A percentile compares a stretch with the other conserved stretches of the same genome.
Conservation (phyloP, 2,797 vertebrate genomes). For the Eulemur albifrons region DNA sequence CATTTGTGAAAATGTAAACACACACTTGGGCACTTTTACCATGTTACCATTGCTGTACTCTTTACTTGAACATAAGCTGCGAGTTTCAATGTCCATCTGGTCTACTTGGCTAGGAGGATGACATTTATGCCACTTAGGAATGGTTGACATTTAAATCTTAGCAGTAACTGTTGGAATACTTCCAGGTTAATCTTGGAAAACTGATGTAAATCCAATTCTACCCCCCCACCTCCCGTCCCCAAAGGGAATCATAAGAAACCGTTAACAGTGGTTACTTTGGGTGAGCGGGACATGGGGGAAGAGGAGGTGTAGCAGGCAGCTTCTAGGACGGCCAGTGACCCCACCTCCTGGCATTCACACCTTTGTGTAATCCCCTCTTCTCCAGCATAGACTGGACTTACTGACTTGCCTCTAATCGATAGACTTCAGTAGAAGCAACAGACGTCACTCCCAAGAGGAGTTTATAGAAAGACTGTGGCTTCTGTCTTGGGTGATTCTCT, state of each 20-base stretch:
- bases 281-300: fast-evolving
- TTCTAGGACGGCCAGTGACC: neutral
- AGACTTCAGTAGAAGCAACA: neutral
- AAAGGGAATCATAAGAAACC: neutral
- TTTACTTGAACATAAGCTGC: slow-evolving; percentile 62
- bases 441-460: neutral
- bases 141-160: slow-evolving; percentile 70
- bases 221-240: too few species aligned
- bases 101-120: slow-evolving; percentile 42
- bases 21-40: neutral
- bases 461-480: neutral
- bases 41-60: neutral
- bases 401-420: neutral
- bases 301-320: neutral
- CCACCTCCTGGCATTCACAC: neutral
- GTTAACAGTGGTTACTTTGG: neutral
- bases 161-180: slow-evolving; percentile 42
- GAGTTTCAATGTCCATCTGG: slow-evolving; percentile 61
- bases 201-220: slow-evolving; percentile 44
- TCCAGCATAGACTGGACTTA: neutral
- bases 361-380: neutral
- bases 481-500: neutral
- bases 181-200: slow-evolving; percentile 52
- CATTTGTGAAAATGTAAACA: slow-evolving; percentile 58
- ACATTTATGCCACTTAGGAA: slow-evolving; percentile 40